Evolutionary conservation across 2,888 invertebrate genomes (phyloP).

Genomic region (Tetranychus piercei): DNA sequence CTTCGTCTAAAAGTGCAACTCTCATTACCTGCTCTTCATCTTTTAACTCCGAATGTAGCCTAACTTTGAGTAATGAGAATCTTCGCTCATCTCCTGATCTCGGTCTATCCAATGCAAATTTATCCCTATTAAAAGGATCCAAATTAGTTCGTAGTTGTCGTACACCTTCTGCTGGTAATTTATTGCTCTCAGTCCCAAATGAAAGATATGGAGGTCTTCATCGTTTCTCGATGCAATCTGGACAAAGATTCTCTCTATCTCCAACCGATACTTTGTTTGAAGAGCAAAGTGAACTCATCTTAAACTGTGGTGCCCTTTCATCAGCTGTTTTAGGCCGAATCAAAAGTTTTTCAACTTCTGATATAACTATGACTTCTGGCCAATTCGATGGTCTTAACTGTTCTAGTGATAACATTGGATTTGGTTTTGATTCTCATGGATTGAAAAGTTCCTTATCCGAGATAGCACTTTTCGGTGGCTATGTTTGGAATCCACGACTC

Average conservation of each 20-base stretch:
- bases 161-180: not conserved
- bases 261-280: constrained; percentile 45
- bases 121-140: not conserved
- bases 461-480: constrained; percentile 27
- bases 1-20: constrained; percentile 10
- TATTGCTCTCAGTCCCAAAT: not conserved
- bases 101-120: not conserved
- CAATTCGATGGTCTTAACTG: constrained; percentile 23
- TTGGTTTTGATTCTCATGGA: constrained; percentile 14
- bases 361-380: constrained; percentile 41
- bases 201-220: constrained; percentile 1
- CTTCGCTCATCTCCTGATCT: not conserved
- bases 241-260: not conserved
- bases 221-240: not conserved
- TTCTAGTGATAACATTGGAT: too few species aligned
- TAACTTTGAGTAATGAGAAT: not conserved
- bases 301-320: constrained; percentile 58
- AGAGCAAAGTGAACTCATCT: constrained; percentile 56
- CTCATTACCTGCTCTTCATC: not conserved
- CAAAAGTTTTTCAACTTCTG: constrained; percentile 62
- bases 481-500: constrained; percentile 3
- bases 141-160: not conserved
- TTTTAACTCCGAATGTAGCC: not conserved
- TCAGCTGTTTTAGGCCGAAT: constrained; percentile 55
- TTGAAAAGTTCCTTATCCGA: constrained; percentile 31